Evolutionary conservation across 2,797 vertebrate species (phyloP).

Genomic region (Carcharodon carcharias): DNA sequence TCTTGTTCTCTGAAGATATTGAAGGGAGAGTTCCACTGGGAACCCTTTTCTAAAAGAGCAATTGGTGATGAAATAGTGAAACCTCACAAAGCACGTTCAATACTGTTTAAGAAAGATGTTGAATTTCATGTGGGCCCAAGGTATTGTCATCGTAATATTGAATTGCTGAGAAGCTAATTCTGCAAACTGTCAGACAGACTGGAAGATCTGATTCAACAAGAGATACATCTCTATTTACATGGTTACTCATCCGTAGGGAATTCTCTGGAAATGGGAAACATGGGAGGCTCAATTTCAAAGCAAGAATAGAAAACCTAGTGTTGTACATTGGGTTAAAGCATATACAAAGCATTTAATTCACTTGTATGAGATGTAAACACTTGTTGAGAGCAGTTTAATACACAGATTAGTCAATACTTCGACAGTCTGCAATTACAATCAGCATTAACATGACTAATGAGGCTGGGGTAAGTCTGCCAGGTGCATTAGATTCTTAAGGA

Average conservation of each 20-base stretch:
- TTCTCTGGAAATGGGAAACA: not conserved
- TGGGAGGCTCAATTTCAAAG: not conserved
- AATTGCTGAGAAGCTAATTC: not conserved
- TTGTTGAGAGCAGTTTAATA: not conserved
- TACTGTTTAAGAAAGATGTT: not conserved
- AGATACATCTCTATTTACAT: not conserved
- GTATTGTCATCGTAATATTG: not conserved
- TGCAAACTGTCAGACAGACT: not conserved
- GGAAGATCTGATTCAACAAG: not conserved
- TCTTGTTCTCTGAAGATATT: not conserved
- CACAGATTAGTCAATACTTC: not conserved
- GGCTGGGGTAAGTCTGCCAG: not conserved
- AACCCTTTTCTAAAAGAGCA: not conserved
- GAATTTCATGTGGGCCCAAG: not conserved
- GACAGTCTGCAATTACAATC: not conserved
- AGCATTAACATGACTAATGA: not conserved
- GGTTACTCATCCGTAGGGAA: not conserved
- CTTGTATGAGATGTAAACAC: slow-evolving; percentile 6
- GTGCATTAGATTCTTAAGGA: not conserved
- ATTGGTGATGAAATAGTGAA: not conserved
- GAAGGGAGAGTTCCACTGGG: not conserved
- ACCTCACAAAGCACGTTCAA: not conserved
- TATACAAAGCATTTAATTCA: not conserved
- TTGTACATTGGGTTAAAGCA: not conserved
- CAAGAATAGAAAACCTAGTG: not conserved